Base-by-base conservation (phyloP, 2,888 invertebrate species). In the Agrochola macilenta region DNA sequence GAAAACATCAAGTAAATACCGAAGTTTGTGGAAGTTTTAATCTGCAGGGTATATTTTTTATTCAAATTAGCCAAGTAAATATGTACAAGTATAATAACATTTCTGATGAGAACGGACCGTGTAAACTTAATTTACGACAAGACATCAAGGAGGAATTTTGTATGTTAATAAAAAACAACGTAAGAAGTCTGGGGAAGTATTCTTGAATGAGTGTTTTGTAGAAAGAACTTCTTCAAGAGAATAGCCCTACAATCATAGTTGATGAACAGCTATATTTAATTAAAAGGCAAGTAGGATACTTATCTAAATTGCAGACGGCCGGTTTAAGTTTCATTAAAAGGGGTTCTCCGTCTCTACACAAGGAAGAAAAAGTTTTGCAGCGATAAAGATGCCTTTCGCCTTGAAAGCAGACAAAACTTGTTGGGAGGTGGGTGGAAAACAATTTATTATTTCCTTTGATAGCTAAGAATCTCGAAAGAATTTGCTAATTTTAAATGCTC, bases 321-420 rank as follows among this genome's bases (percentile, higher is more conserved):
- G 91, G 93, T 95, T 95, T 93, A 93, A 95, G 94, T 95, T 95
- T 94, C 93, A 94, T 95, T 94, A 94, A 94, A 94, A 94, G 93
- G 94, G 92, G 93, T 92, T 89, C 92, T 89, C 85, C 87, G 91
- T 91, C 91, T 91, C 90, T 89, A 91, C 91, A 92, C 92, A 91
- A 91, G 89, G 90, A 92, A 93, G 94, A 95, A 96, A 95, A 95
- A 95, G 93, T 96, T 95, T 91, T 91, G 86, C 90, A 90, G 90
- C 93, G 95, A 96, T 95, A 96, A 95, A 95, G 95, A 94, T 94
- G 94, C 93, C 94, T 94, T 94, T 93, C 93, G 93, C 92, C 93
- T 93, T 92, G 91, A 91, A 92, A 90, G 90, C 92, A 91, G 92
- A 91, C 92, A 89, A 91, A 94, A 94, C 91, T 94, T 93, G 90